These are phyloP conservation scores for Escarpia spicata DNA, from an alignment of 2,888 invertebrate species.

Conservation along the genomic window DNA sequence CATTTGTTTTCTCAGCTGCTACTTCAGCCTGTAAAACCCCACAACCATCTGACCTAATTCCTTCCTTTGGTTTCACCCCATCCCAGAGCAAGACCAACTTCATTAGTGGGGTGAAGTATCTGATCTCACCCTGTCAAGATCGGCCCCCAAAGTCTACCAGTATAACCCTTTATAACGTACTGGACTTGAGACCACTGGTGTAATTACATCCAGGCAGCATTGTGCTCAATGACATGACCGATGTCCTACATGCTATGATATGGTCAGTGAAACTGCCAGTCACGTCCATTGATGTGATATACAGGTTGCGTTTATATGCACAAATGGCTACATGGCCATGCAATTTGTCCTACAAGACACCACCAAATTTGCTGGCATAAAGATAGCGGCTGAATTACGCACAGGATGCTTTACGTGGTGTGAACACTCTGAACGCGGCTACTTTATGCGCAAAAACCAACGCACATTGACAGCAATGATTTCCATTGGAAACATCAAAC, in stretches of 20 bases:
- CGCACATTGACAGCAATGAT: not conserved
- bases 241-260: not conserved
- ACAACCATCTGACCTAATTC: not conserved
- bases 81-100: not conserved
- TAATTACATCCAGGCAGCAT: not conserved
- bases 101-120: conserved; percentile 8
- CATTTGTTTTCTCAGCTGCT: not conserved
- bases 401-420: no score
- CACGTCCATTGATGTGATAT: not conserved
- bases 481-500: not conserved
- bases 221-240: not conserved
- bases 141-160: not conserved
- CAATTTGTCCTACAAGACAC: not conserved
- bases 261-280: not conserved
- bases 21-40: not conserved
- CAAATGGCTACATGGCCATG: not conserved
- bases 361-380: not conserved
- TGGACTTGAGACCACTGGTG: not conserved
- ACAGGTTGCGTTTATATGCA: not conserved
- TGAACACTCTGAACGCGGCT: not conserved
- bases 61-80: not conserved
- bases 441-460: not conserved
- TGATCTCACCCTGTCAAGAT: not conserved
- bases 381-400: not conserved
- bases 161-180: not conserved